These are phyloP conservation scores for Eudemis profundana DNA, from an alignment of 2,888 invertebrate species.

Conservation along the genomic window DNA sequence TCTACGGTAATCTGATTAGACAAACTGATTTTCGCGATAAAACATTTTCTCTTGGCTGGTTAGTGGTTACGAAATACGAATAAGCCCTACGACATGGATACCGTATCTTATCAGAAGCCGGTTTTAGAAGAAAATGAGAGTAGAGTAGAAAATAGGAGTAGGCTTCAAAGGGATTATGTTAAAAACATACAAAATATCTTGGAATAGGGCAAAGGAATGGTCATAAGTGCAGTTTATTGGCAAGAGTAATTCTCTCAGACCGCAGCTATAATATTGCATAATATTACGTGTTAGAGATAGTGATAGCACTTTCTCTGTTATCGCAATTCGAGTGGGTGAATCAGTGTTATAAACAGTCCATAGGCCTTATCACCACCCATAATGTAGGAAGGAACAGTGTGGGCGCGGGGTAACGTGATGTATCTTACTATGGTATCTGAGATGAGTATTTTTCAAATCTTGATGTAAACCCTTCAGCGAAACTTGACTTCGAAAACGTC, in stretches of 20 bases:
- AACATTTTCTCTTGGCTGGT: conserved; percentile 15
- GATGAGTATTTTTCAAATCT: conserved; percentile 30
- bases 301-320: conserved; percentile 45
- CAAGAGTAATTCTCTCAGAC: no score
- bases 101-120: neutral
- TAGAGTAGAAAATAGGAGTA: no score
- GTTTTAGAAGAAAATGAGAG: conserved; percentile 1
- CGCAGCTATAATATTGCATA: no score
- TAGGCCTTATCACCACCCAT: conserved; percentile 41
- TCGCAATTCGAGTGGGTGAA: conserved; percentile 36
- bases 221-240: no score
- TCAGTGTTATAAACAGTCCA: conserved; percentile 37
- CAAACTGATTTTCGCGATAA: conserved; percentile 18
- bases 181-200: no score
- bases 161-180: neutral
- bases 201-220: neutral
- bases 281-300: conserved; percentile 12
- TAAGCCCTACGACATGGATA: conserved; percentile 2
- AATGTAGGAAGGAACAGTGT: conserved; percentile 44
- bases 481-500: neutral
- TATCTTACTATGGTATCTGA: conserved; percentile 46
- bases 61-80: conserved; percentile 21
- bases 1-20: conserved; percentile 9
- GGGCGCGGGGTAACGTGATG: conserved; percentile 43
- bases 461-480: conserved; percentile 1